Percentiles rank a stretch among this genome's conserved stretches.
Evolutionary conservation across 2,888 invertebrate species (phyloP).

Genomic region (Hololepta plana): DNA sequence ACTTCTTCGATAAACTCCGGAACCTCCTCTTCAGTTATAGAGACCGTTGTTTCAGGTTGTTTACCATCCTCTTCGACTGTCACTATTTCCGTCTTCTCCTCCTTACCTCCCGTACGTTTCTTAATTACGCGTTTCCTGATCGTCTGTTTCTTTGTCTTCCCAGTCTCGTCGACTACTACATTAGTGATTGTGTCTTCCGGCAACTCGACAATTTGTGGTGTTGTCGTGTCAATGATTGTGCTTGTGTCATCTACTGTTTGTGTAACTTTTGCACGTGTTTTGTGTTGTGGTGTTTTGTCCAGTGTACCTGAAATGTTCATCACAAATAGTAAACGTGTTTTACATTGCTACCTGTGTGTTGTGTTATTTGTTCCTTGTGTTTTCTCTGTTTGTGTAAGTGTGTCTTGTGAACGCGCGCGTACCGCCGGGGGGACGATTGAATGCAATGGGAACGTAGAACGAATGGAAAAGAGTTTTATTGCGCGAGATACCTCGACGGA

Average conservation of each 20-base stretch:
- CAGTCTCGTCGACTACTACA: constrained; percentile 9
- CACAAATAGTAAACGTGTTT: too few species aligned
- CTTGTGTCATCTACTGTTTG: constrained; percentile 31
- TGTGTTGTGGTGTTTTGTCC: constrained; percentile 25
- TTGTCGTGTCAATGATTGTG: constrained; percentile 34
- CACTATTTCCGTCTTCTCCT: constrained; percentile 24
- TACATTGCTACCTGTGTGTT: constrained; percentile 6
- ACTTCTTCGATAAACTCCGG: too few species aligned
- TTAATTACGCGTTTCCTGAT: constrained; percentile 25
- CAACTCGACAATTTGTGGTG: constrained; percentile 11
- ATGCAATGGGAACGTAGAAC: too few species aligned
- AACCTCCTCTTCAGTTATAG: constrained; percentile 14
- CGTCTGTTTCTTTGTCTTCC: constrained; percentile 11
- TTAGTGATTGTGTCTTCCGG: constrained; percentile 16
- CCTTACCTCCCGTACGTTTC: constrained; percentile 21
- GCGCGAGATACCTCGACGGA: too few species aligned
- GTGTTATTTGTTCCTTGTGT: constrained; percentile 5
- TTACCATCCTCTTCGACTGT: constrained; percentile 17
- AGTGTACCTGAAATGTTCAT: constrained; percentile 27
- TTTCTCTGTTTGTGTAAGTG: constrained; percentile 6
- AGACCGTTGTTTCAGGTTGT: constrained; percentile 16
- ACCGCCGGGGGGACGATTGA: not conserved
- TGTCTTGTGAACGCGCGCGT: constrained; percentile 4
- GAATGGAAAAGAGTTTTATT: too few species aligned
- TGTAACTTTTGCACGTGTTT: constrained; percentile 24